A percentile compares a stretch with the other conserved stretches of the same genome.
These are phyloP conservation scores for Hesperia comma DNA, from an alignment of 2,888 invertebrate species.

Conservation along the genomic window DNA sequence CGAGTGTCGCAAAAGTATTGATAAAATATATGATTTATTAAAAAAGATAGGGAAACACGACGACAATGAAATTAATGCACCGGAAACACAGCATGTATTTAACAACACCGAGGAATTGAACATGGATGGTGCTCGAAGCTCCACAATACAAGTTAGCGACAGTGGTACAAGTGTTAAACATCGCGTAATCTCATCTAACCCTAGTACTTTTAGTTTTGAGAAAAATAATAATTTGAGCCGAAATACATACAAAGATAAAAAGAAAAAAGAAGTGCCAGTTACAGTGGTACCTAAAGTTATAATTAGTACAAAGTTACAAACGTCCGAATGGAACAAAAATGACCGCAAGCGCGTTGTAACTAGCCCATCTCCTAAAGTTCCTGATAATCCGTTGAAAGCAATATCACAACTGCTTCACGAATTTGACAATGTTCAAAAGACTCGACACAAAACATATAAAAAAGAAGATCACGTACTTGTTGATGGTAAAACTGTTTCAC, in stretches of 20 bases:
- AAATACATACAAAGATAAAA: slow-evolving; percentile 11
- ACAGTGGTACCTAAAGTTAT: slow-evolving; percentile 65
- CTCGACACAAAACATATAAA: slow-evolving; percentile 53
- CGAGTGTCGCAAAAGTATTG: slow-evolving; percentile 71
- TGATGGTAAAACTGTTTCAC: slow-evolving; percentile 48
- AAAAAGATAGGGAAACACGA: slow-evolving; percentile 54
- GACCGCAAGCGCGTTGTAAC: slow-evolving; percentile 48
- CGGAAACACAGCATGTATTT: slow-evolving; percentile 36
- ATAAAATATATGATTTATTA: slow-evolving; percentile 71
- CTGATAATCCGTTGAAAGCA: slow-evolving; percentile 69
- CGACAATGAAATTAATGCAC: slow-evolving; percentile 17
- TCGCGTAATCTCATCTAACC: slow-evolving; percentile 56
- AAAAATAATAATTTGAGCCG: slow-evolving; percentile 45
- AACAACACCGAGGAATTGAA: slow-evolving; percentile 25
- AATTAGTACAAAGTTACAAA: slow-evolving; percentile 60
- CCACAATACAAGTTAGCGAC: slow-evolving; percentile 57
- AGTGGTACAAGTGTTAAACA: slow-evolving; percentile 70
- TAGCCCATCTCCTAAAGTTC: slow-evolving; percentile 45
- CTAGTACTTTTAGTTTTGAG: slow-evolving; percentile 59
- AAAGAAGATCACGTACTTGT: slow-evolving; percentile 50
- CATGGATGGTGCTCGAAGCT: slow-evolving; percentile 44
- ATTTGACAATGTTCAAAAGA: slow-evolving; percentile 68
- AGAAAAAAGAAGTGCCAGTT: slow-evolving; percentile 42
- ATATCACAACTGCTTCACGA: slow-evolving; percentile 72
- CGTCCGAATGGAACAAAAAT: slow-evolving; percentile 52